phyloP scores from a whole-genome alignment of 1,140 invertebrate species.

The Caenorhabditis elegans region DNA sequence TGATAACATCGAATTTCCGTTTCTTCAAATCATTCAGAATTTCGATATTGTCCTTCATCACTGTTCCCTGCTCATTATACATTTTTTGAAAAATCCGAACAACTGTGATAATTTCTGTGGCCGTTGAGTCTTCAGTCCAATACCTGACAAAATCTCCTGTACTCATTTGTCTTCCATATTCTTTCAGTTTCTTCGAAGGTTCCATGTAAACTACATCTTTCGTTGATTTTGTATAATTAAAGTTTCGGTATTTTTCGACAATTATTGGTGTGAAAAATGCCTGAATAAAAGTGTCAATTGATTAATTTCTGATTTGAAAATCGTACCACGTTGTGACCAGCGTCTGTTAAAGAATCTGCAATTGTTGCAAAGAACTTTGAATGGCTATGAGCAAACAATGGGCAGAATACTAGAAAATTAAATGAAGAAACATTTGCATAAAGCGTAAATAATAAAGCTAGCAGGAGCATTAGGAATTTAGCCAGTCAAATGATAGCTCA shows the following conservation, averaged over 20 bases:
- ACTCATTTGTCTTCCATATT: background rate
- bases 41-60: background rate
- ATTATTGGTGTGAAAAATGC: background rate
- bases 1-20: background rate
- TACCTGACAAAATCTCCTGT: background rate
- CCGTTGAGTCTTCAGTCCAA: background rate
- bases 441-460: no score
- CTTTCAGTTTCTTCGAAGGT: background rate
- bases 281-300: background rate
- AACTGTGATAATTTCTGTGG: background rate
- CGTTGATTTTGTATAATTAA: background rate
- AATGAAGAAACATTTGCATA: no score
- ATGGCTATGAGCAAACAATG: slow-evolving; percentile 8
- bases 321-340: background rate
- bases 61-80: background rate
- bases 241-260: background rate
- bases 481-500: no score
- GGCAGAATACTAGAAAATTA: slow-evolving; percentile 12
- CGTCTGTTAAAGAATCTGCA: background rate
- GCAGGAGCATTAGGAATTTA: no score
- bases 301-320: background rate
- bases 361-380: background rate
- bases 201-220: background rate
- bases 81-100: background rate
- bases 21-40: background rate